Evolutionary conservation across 1,140 invertebrate genomes (phyloP), one percentile per base, ranked within the genome.

Genomic region (Intoshia linei): DNA sequence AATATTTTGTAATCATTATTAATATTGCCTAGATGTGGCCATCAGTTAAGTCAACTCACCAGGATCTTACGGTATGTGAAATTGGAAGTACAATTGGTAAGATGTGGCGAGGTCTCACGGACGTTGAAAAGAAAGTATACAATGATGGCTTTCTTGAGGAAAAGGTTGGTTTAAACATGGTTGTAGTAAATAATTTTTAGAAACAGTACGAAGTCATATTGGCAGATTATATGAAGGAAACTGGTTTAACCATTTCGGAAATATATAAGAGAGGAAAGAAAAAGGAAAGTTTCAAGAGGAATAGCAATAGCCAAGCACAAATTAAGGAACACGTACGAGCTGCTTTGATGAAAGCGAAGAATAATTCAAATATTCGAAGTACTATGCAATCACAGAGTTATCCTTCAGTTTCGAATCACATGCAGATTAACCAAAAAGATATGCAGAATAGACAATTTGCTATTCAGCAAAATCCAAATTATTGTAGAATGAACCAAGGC

Each of bases 71-170:
- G 14, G 41, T 42, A 6, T 39, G 36, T 23, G 41, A 42, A 27
- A 42, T 42, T 30, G 41, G 41, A 34, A 37, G 37, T 10, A 34
- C 36, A n/a, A 37, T 42, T 23, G 41, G 41, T 19, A 30, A 30
- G 15, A 40, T 42, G 30, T 42, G 41, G 41, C 17, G 41, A 19
- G 41, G 39, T 14, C 20, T 42, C 17, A 24, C 23, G 18, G 37
- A 41, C 34, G 31, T 18, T 7, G 20, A 42, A 27, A 42, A 42
- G 31, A 31, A 38, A 14, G 22, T 27, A 30, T 42, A 42, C 23
- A 42, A 42, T 33, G 41, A 42, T 4, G 21, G 29, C 17, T 42
- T 42, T 29, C 29, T 20, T 21, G 24, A 42, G 30, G 41, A 37
- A 20, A 42, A 42, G 37, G 41, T 42, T 4, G 17, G 27, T 37